These are phyloP conservation scores for Horisme vitalbata DNA, from an alignment of 2,888 invertebrate species.

Conservation along the genomic window DNA sequence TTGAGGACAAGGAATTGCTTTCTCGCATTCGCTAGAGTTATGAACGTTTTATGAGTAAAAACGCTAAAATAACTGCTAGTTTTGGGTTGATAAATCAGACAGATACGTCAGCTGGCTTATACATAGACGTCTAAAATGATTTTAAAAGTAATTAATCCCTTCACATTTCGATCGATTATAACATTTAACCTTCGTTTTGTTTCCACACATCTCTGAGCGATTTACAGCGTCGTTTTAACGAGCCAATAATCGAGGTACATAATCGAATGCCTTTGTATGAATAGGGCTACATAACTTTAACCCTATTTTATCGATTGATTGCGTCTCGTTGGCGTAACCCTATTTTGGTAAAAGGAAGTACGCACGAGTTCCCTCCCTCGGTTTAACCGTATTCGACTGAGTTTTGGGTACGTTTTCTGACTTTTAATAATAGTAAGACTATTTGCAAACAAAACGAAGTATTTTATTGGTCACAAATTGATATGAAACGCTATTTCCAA, in stretches of 20 bases:
- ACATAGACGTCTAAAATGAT: slow-evolving; percentile 31
- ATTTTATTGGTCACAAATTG: too few relatives aligned
- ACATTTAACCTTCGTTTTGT: slow-evolving; percentile 54
- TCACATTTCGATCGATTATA: slow-evolving; percentile 45
- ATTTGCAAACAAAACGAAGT: not conserved
- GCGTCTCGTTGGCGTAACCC: slow-evolving; percentile 42
- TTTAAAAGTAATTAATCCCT: slow-evolving; percentile 45
- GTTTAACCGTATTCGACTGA: slow-evolving; percentile 19
- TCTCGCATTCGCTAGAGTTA: too few relatives aligned
- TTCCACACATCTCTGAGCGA: slow-evolving; percentile 51
- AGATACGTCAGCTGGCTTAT: too few relatives aligned
- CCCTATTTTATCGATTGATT: slow-evolving; percentile 18
- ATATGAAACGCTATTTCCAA: too few relatives aligned
- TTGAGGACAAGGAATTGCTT: too few relatives aligned
- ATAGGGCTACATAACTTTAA: slow-evolving; percentile 37
- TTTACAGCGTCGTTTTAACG: slow-evolving; percentile 45
- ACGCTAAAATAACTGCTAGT: too few relatives aligned
- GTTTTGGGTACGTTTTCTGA: slow-evolving; percentile 14
- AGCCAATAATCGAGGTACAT: slow-evolving; percentile 38
- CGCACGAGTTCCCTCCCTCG: slow-evolving; percentile 56
- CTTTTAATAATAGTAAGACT: slow-evolving; percentile 5
- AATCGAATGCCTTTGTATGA: slow-evolving; percentile 42
- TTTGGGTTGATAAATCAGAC: too few relatives aligned
- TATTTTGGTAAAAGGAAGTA: slow-evolving; percentile 48
- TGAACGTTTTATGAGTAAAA: too few relatives aligned